These are phyloP conservation scores for Poecile atricapillus DNA, from an alignment of 2,113 vertebrate species.

Conservation along the genomic window DNA sequence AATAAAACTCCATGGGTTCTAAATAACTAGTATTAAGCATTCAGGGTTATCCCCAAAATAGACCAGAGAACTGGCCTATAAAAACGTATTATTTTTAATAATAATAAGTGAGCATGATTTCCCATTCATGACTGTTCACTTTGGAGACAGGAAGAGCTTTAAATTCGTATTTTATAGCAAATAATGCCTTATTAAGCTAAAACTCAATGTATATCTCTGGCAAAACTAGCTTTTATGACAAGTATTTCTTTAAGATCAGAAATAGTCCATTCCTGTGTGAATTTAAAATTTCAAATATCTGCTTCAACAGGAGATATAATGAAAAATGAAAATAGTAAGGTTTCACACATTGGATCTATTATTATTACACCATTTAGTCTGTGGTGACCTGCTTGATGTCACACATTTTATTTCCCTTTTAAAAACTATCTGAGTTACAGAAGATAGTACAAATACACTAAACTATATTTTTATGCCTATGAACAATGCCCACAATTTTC, in stretches of 20 bases:
- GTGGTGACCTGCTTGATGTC: background rate
- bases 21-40: background rate
- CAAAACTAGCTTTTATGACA: background rate
- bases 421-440: background rate
- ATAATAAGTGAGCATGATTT: background rate
- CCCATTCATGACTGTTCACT: background rate
- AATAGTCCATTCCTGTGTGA: background rate
- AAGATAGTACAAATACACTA: background rate
- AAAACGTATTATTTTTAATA: background rate
- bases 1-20: background rate
- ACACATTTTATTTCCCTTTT: background rate
- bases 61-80: background rate
- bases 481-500: background rate
- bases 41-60: background rate
- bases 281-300: background rate
- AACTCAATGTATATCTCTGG: background rate
- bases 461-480: background rate
- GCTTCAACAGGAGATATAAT: background rate
- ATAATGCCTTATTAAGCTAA: background rate
- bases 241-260: background rate
- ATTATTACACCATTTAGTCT: background rate
- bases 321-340: background rate
- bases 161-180: background rate
- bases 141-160: background rate
- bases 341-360: background rate